phyloP scores from a whole-genome alignment of 1,140 invertebrate genomes.

The Procambarus virginalis region DNA sequence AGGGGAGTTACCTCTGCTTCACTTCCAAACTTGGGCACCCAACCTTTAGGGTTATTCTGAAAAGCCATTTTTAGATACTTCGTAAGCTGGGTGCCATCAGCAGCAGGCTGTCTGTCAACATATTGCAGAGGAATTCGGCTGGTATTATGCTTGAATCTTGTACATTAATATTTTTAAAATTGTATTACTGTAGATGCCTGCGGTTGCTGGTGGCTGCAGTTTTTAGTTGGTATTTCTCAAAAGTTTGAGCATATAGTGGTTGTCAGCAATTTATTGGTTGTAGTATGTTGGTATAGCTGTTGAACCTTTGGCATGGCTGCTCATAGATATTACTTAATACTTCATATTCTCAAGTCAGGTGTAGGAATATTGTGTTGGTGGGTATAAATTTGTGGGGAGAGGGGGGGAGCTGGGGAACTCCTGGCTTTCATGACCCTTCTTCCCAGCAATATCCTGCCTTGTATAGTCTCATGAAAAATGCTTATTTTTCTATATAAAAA shows the following conservation, averaged over 20 bases:
- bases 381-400: neutral
- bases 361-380: neutral
- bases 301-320: neutral
- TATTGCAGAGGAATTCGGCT: neutral
- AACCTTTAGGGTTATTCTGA: neutral
- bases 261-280: neutral
- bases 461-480: slow-evolving; percentile 64
- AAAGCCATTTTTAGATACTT: neutral
- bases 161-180: neutral
- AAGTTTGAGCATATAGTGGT: slow-evolving; percentile 7
- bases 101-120: neutral
- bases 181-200: neutral
- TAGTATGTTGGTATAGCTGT: slow-evolving; percentile 8
- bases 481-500: slow-evolving; percentile 67
- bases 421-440: slow-evolving; percentile 47
- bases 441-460: slow-evolving; percentile 55
- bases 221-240: neutral
- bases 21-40: neutral
- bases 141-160: neutral
- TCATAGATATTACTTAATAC: neutral
- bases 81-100: neutral
- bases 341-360: neutral
- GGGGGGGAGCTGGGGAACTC: neutral
- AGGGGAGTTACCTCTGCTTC: neutral
- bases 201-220: neutral